A percentile compares a stretch with the other conserved stretches of the same genome.
These are phyloP conservation scores for Myrmophylax atrothorax DNA, from an alignment of 2,113 vertebrate species.

Conservation along the genomic window DNA sequence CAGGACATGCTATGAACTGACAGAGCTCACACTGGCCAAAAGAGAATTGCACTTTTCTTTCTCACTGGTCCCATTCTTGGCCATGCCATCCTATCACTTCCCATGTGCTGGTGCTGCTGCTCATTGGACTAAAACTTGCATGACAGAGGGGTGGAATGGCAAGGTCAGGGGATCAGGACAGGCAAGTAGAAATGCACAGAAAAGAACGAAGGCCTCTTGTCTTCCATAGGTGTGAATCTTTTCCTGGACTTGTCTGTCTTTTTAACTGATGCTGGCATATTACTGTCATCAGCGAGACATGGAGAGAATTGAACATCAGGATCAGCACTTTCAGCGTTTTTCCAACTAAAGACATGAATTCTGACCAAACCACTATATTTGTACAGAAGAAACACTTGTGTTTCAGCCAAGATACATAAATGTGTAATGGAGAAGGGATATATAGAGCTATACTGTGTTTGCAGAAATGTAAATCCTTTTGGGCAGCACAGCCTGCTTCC, in stretches of 20 bases:
- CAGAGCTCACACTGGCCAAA: background rate
- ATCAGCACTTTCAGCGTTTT: background rate
- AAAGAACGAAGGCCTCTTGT: background rate
- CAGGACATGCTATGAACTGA: background rate
- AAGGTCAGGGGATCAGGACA: background rate
- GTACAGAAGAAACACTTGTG: slow-evolving; percentile 1
- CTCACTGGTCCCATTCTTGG: background rate
- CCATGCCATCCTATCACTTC: rapidly evolving
- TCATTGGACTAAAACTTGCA: background rate
- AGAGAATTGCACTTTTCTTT: background rate
- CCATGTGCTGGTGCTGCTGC: background rate
- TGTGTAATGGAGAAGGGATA: background rate
- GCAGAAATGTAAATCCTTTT: background rate
- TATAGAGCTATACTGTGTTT: background rate
- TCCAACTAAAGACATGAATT: background rate
- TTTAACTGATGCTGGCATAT: background rate
- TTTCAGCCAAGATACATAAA: slow-evolving; percentile 34
- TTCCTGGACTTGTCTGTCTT: background rate
- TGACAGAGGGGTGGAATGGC: background rate
- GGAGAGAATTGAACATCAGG: background rate
- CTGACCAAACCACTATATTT: background rate
- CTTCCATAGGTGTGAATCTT: background rate
- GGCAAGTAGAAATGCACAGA: background rate
- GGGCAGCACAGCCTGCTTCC: background rate
- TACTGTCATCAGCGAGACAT: background rate